These are phyloP conservation scores for Lagocephalus sceleratus DNA, from an alignment of 2,797 vertebrate genomes.

Conservation along the genomic window DNA sequence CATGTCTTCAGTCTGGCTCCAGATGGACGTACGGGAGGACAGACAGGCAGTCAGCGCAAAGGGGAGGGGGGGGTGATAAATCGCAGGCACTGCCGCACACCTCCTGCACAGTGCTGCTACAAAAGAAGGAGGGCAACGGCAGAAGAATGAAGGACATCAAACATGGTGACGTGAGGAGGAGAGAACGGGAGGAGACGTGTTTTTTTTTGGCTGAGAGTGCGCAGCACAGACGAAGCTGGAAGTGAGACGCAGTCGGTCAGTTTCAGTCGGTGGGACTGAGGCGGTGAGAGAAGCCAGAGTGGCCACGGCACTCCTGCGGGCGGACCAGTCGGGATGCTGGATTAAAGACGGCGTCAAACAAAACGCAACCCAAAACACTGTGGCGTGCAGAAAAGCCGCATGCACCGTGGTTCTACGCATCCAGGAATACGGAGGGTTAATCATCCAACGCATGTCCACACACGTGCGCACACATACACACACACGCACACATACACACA, in stretches of 20 bases:
- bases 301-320: slow-evolving; percentile 60
- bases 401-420: slow-evolving; percentile 74
- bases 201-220: slow-evolving; percentile 53
- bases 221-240: slow-evolving; percentile 53
- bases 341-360: slow-evolving; percentile 62
- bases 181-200: slow-evolving; percentile 14
- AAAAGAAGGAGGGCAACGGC: slow-evolving; percentile 37
- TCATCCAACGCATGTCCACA: slow-evolving; percentile 49
- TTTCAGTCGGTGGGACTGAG: slow-evolving; percentile 14
- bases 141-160: slow-evolving; percentile 49
- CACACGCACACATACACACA: background rate
- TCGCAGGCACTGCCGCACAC: slow-evolving; percentile 46
- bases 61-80: slow-evolving; percentile 20
- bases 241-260: slow-evolving; percentile 33
- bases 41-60: slow-evolving; percentile 36
- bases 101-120: slow-evolving; percentile 51
- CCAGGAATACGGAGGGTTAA: slow-evolving; percentile 71
- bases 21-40: slow-evolving; percentile 45
- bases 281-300: slow-evolving; percentile 36
- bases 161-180: slow-evolving; percentile 31
- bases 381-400: slow-evolving; percentile 78
- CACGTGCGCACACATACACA: slow-evolving; percentile 39
- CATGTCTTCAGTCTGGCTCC: slow-evolving; percentile 51
- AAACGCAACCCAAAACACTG: slow-evolving; percentile 53
- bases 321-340: slow-evolving; percentile 60